Conservation (phyloP, 2,888 invertebrate genomes). For the Erannis defoliaria region DNA sequence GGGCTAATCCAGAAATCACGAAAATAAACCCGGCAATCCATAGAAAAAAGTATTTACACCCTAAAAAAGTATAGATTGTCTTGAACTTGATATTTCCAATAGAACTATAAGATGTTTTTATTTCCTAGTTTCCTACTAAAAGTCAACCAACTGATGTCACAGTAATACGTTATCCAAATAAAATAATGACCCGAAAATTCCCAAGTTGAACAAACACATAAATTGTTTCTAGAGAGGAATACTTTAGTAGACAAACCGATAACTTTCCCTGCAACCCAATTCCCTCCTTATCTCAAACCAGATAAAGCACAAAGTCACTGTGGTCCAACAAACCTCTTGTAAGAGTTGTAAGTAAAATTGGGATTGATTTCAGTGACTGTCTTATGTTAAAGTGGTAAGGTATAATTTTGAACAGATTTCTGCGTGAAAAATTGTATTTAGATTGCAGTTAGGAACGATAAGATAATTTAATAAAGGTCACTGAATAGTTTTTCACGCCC, state of each 20-base stretch:
- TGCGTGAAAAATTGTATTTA: constrained; percentile 49
- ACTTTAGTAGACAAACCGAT: constrained; percentile 61
- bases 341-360: constrained; percentile 30
- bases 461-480: constrained; percentile 70
- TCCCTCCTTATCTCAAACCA: constrained; percentile 45
- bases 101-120: neutral
- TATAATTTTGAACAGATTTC: constrained; percentile 39
- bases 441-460: constrained; percentile 64
- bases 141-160: constrained; percentile 2
- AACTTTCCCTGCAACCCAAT: constrained; percentile 50
- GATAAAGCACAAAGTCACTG: constrained; percentile 40
- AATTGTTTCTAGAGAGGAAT: constrained; percentile 72
- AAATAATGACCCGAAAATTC: constrained; percentile 73
- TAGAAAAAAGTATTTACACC: no score
- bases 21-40: no score
- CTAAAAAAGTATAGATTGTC: no score
- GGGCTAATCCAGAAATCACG: no score
- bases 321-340: constrained; percentile 24
- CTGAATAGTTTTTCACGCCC: constrained; percentile 67
- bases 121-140: no score
- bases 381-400: constrained; percentile 44
- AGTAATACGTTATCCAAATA: constrained; percentile 55
- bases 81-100: no score
- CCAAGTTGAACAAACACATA: constrained; percentile 75
- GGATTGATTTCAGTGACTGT: constrained; percentile 38